Percentiles rank a stretch among this genome's conserved stretches.
phyloP scores from a whole-genome alignment of 1,140 invertebrate species.

The Listronotus oregonensis region DNA sequence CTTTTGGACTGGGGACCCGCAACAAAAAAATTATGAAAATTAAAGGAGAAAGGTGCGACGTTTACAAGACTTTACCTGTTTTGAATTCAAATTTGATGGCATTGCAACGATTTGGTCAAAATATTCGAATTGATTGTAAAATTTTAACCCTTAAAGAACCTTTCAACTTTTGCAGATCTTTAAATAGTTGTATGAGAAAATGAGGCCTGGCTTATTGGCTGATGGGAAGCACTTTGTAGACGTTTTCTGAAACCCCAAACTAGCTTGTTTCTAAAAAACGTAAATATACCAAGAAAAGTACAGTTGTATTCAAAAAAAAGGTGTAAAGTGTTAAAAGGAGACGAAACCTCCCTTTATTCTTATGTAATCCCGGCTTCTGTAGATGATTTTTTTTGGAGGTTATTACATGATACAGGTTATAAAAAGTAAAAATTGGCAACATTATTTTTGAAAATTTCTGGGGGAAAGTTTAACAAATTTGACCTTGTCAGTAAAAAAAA shows the following conservation, averaged over 20 bases:
- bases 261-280: conserved; percentile 59
- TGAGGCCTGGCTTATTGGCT: conserved; percentile 70
- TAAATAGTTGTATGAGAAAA: conserved; percentile 69
- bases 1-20: conserved; percentile 11
- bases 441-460: too few relatives aligned
- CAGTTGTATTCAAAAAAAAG: not conserved
- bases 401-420: too few relatives aligned
- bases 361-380: too few relatives aligned
- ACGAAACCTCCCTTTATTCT: too few relatives aligned
- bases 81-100: conserved; percentile 31
- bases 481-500: too few relatives aligned
- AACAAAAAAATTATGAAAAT: conserved; percentile 12
- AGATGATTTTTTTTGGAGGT: too few relatives aligned
- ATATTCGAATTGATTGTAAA: conserved; percentile 61
- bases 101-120: conserved; percentile 47
- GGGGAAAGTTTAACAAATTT: too few relatives aligned
- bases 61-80: conserved; percentile 33
- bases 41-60: not conserved
- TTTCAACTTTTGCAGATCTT: conserved; percentile 68
- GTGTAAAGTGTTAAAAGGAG: too few relatives aligned
- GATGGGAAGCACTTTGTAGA: conserved; percentile 71
- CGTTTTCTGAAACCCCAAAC: conserved; percentile 68
- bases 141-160: conserved; percentile 67
- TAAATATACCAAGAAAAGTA: too few relatives aligned
- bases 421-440: too few relatives aligned